A percentile compares a stretch with the other conserved stretches of the same genome.
These are phyloP conservation scores for Caretta caretta DNA, from an alignment of 2,113 vertebrate genomes.

Conservation along the genomic window DNA sequence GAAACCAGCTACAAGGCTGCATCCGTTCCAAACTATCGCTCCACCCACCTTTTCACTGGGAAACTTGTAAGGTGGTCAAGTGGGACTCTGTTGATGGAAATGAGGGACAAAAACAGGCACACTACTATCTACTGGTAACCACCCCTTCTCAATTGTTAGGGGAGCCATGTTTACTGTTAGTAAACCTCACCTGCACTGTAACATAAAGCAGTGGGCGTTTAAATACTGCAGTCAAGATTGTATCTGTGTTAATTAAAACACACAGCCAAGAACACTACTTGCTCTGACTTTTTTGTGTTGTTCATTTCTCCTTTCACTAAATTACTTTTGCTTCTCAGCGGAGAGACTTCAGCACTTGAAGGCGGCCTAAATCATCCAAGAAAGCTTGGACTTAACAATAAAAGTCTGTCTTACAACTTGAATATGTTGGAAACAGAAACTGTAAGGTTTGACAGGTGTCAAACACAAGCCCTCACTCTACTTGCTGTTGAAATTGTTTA, in stretches of 20 bases:
- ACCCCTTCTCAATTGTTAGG: slow-evolving; percentile 35
- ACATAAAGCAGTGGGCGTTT: slow-evolving; percentile 52
- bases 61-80: slow-evolving; percentile 17
- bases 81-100: background rate
- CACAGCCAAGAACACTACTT: slow-evolving; percentile 49
- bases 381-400: slow-evolving; percentile 57
- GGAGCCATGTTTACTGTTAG: slow-evolving; percentile 41
- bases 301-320: slow-evolving; percentile 54
- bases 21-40: background rate
- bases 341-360: slow-evolving; percentile 31
- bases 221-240: background rate
- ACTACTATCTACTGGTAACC: slow-evolving; percentile 2
- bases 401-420: slow-evolving; percentile 47
- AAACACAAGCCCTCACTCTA: background rate
- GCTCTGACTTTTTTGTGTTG: slow-evolving; percentile 53
- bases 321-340: slow-evolving; percentile 51
- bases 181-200: slow-evolving; percentile 51
- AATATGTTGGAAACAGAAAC: slow-evolving; percentile 46
- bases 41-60: background rate
- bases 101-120: background rate
- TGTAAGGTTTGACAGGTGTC: slow-evolving; percentile 51
- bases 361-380: slow-evolving; percentile 60
- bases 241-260: slow-evolving; percentile 71
- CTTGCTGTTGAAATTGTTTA: background rate
- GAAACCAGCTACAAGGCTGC: background rate